Evolutionary conservation across 2,113 vertebrate genomes (phyloP).

Genomic region (Rhagologus leucostigma): DNA sequence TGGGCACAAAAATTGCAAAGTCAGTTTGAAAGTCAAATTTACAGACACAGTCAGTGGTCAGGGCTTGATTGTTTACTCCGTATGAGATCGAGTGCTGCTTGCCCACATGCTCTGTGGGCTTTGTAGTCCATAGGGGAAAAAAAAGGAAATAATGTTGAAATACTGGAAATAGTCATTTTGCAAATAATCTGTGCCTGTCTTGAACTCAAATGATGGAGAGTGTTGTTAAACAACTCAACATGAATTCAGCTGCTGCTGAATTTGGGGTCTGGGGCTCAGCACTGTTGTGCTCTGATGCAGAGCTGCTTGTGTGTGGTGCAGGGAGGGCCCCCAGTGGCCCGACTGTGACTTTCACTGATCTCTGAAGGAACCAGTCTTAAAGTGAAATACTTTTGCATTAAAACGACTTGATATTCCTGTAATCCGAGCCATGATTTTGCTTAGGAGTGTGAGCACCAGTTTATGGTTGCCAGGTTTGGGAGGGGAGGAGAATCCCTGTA

Average conservation of each 20-base stretch:
- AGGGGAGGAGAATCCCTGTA: not conserved
- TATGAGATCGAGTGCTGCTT: not conserved
- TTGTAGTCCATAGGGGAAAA: not conserved
- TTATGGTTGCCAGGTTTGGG: not conserved
- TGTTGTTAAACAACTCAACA: not conserved
- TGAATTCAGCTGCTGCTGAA: not conserved
- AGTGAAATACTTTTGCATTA: not conserved
- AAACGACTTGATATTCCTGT: rapidly evolving
- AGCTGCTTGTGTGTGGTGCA: not conserved
- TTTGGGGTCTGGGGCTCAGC: not conserved
- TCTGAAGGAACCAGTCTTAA: not conserved
- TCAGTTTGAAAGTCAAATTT: not conserved
- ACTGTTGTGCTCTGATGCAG: not conserved
- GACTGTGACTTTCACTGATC: not conserved
- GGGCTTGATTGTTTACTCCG: not conserved
- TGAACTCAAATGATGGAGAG: not conserved
- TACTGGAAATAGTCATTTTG: not conserved
- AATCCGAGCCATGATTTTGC: not conserved
- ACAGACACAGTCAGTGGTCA: not conserved
- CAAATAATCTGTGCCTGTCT: not conserved
- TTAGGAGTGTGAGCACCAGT: not conserved
- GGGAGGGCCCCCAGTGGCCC: conserved; percentile 23
- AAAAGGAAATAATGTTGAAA: not conserved
- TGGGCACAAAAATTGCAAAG: not conserved
- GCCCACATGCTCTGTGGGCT: not conserved